phyloP scores from a whole-genome alignment of 2,113 vertebrate genomes.

The Equus przewalskii region DNA sequence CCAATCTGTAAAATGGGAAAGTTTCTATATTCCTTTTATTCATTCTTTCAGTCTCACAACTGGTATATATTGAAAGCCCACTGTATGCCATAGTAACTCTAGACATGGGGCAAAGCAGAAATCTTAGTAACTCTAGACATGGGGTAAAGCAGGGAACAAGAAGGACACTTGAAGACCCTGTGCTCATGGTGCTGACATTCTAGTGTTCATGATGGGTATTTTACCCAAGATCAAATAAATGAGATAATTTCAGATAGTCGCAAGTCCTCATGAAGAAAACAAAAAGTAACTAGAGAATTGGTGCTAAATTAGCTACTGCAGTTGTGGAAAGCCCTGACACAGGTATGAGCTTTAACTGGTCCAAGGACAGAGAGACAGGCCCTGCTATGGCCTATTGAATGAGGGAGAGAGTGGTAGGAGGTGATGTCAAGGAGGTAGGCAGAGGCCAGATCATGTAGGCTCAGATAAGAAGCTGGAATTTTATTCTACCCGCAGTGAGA shows the following conservation, averaged over 20 bases:
- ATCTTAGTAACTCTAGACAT: no score
- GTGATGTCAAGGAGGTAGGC: neutral
- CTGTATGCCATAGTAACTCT: neutral
- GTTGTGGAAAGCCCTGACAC: neutral
- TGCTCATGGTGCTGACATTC: neutral
- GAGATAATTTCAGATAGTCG: neutral
- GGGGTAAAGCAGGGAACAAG: neutral
- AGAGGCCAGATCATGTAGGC: neutral
- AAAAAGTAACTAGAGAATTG: neutral
- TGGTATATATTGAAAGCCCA: neutral
- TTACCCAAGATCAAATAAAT: neutral
- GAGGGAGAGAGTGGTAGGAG: no score
- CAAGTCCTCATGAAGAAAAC: neutral
- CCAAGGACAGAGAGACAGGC: neutral
- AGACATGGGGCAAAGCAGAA: neutral
- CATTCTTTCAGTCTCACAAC: neutral
- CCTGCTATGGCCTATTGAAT: fast-evolving
- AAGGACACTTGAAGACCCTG: neutral
- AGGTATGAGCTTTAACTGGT: neutral
- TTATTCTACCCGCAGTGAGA: neutral
- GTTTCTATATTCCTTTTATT: neutral
- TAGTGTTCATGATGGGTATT: no score
- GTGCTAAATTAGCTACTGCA: neutral
- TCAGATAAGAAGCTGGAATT: neutral
- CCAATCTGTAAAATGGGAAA: neutral